Evolutionary conservation across 92 coral and sea anemone genomes (phyloP).

Genomic region (Phymanthus crucifer): DNA sequence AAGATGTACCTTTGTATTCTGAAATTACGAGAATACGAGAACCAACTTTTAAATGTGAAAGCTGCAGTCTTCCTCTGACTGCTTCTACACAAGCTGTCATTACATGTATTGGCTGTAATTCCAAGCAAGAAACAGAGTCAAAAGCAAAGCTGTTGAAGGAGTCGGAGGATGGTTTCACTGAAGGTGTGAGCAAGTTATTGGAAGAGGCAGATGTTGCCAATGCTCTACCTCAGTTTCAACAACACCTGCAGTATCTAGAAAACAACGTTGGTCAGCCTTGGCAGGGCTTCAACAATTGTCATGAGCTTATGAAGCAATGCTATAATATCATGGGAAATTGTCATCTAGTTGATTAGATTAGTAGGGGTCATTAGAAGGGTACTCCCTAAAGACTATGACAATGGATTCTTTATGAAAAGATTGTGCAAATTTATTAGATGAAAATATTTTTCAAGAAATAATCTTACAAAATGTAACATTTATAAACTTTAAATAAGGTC

Average conservation of each 20-base stretch:
- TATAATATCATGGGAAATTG: slow-evolving; percentile 84
- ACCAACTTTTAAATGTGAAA: slow-evolving; percentile 62
- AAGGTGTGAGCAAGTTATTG: slow-evolving; percentile 77
- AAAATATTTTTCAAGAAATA: too few relatives aligned
- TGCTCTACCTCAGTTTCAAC: slow-evolving; percentile 64
- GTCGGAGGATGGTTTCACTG: slow-evolving; percentile 54
- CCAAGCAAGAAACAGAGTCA: slow-evolving; percentile 46
- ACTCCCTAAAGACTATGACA: neutral
- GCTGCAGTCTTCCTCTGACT: slow-evolving; percentile 49
- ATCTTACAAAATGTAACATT: too few relatives aligned
- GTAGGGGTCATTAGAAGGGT: too few relatives aligned
- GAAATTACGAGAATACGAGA: slow-evolving; percentile 40
- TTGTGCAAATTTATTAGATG: neutral
- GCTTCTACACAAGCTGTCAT: neutral
- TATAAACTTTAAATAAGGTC: too few relatives aligned
- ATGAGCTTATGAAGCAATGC: slow-evolving; percentile 90
- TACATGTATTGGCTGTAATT: slow-evolving; percentile 46
- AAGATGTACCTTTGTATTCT: slow-evolving; percentile 75
- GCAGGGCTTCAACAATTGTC: slow-evolving; percentile 86
- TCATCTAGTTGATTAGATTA: slow-evolving; percentile 42
- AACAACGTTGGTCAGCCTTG: slow-evolving; percentile 79
- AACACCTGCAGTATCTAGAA: slow-evolving; percentile 75
- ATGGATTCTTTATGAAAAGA: too few relatives aligned
- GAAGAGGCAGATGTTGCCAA: slow-evolving; percentile 61
- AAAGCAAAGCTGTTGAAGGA: slow-evolving; percentile 50